Base-by-base conservation (phyloP, 2,113 vertebrate genomes). In the Actenoides hombroni region DNA sequence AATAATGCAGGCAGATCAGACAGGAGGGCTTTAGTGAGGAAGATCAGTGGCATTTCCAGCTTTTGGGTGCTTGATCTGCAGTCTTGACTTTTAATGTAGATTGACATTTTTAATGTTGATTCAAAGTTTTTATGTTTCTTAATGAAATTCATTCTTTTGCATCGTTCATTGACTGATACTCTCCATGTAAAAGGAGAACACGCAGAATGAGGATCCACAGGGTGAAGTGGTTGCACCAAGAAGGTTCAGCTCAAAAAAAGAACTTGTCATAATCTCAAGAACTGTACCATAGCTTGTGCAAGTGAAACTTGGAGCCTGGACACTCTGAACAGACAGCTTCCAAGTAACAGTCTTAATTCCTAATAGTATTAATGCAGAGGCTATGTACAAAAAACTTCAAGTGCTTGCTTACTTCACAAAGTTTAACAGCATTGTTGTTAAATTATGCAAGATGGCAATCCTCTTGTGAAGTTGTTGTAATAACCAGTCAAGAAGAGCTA, bases 391-490 rank as follows among this genome's bases (percentile, higher is more conserved):
- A 92, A 90, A 86, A 18, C 24, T n/a, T 86, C 3, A 77, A 81
- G 40, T 53, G 21, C 67, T 94, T 82, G 53, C 86, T 96, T 84
- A 60, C 83, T 90, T 95, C 53, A 73, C 65, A 61, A 49, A 31
- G 20, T 76, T 93, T 84, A 89, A 69, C 53, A 65, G 19, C 46
- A 23, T 11, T 67, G 33, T 90, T 84, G 64, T 84, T 92, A 81
- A 89, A 94, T 96, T 73, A 79, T 84, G 70, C 74, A 96, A 89
- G 77, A 84, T 94, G 68, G 65, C 79, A 90, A 88, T 88, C 68
- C 80, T 94, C 88, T 57, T 37, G 40, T 69, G 88, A 81, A 93
- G 54, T 54, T 78, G 48, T 29, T 79, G 65, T 37, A 93, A 86
- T 88, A 84, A 78, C 83, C 40, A 84, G 86, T 60, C 83, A 91